A percentile compares a stretch with the other conserved stretches of the same genome.
Conservation (phyloP, 2,113 vertebrate species). For the Chlamydotis undulata region DNA sequence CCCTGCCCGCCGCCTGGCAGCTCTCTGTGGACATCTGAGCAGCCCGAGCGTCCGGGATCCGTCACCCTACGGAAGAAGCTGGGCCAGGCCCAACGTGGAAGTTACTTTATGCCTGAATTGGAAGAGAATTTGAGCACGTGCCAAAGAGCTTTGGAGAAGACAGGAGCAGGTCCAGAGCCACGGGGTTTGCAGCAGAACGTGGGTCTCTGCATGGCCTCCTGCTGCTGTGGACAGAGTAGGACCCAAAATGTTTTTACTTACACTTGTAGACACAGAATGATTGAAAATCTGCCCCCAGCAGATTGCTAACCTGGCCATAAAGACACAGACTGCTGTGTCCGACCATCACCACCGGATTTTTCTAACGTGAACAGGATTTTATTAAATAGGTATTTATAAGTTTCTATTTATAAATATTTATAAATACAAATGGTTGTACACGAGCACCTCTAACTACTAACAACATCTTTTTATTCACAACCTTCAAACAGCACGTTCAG, state of each 20-base stretch:
- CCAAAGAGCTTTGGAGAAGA: neutral
- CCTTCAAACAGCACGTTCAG: neutral
- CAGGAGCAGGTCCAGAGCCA: neutral
- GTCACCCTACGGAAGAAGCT: accelerated
- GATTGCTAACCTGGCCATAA: neutral
- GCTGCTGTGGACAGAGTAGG: neutral
- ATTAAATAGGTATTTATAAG: neutral
- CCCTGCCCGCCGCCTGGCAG: neutral
- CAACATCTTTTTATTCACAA: neutral
- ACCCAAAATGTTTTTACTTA: neutral
- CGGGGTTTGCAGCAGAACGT: neutral
- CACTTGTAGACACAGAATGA: neutral
- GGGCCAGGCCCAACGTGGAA: neutral
- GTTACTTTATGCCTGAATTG: neutral
- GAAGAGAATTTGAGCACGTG: neutral
- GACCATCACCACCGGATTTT: neutral
- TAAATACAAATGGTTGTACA: neutral
- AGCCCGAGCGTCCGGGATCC: neutral
- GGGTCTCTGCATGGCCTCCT: neutral
- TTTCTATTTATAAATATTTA: neutral
- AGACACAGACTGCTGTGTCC: neutral
- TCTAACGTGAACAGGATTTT: neutral
- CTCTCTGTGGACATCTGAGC: neutral
- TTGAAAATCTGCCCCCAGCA: neutral
- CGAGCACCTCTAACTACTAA: neutral